A percentile compares a stretch with the other conserved stretches of the same genome.
phyloP scores from a whole-genome alignment of 92 coral and sea anemone genomes.

The Phenganax subtilis region DNA sequence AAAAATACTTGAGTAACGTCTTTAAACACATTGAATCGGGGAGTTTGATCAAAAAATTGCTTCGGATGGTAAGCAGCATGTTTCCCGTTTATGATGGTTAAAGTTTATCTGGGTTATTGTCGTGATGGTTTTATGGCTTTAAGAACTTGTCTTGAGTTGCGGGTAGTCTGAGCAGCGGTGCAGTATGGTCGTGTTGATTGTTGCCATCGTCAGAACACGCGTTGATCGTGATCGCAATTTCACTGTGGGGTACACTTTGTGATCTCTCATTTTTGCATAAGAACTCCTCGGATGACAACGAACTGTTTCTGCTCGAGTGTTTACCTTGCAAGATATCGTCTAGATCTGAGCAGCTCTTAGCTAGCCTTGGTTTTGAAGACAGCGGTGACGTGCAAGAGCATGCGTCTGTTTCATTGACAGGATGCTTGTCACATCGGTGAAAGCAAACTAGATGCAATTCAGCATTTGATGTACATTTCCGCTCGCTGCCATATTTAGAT shows the following conservation, averaged over 20 bases:
- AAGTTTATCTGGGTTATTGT: neutral
- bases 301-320: neutral
- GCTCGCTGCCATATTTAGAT: neutral
- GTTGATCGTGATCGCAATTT: conserved; percentile 36
- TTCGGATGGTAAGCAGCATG: neutral
- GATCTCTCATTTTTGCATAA: neutral
- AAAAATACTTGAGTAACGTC: neutral
- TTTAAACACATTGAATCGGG: neutral
- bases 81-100: neutral
- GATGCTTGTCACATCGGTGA: conserved; percentile 35
- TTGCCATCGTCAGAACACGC: conserved; percentile 25
- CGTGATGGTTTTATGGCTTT: neutral
- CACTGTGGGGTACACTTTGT: conserved; percentile 11
- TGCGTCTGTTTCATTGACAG: neutral
- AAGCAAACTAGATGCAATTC: conserved; percentile 35
- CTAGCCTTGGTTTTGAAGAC: conserved; percentile 24
- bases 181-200: neutral
- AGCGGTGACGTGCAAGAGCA: conserved; percentile 8
- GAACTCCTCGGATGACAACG: conserved; percentile 10
- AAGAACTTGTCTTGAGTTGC: conserved; percentile 4
- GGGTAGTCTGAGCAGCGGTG: conserved; percentile 9
- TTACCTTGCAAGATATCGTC: conserved; percentile 33
- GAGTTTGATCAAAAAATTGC: conserved; percentile 3
- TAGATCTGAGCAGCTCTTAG: conserved; percentile 36
- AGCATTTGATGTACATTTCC: conserved; percentile 39